Percentiles rank a stretch among this genome's conserved stretches.
phyloP scores from a whole-genome alignment of 1,140 invertebrate genomes.

The Stegodyphus dumicola region DNA sequence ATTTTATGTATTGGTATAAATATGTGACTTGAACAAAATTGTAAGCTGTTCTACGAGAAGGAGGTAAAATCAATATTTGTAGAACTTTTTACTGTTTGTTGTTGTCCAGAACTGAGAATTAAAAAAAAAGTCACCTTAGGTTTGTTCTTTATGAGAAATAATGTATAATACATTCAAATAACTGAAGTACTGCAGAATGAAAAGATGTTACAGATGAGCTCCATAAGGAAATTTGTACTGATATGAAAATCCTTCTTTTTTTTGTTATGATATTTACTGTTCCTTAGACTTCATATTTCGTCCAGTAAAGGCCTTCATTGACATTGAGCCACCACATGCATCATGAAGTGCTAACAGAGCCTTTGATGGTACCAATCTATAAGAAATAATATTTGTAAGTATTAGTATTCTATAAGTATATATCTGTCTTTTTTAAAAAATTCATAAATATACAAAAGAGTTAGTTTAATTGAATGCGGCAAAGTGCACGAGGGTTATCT shows the following conservation, averaged over 20 bases:
- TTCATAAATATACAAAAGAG: not conserved
- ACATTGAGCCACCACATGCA: slow-evolving; percentile 15
- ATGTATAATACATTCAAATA: too few species aligned
- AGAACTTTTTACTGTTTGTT: too few species aligned
- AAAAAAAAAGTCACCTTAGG: too few species aligned
- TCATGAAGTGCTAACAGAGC: slow-evolving; percentile 38
- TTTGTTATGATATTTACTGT: not conserved
- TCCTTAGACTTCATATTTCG: not conserved
- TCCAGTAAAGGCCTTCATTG: slow-evolving; percentile 32
- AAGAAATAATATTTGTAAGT: not conserved
- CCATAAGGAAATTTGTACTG: not conserved
- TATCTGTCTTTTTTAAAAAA: not conserved
- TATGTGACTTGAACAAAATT: too few species aligned
- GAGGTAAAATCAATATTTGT: too few species aligned
- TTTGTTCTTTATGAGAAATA: too few species aligned
- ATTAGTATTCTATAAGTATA: not conserved
- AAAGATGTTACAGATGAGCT: not conserved
- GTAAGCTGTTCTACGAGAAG: too few species aligned
- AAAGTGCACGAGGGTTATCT: too few species aligned
- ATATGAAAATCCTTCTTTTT: not conserved
- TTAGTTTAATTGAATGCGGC: too few species aligned
- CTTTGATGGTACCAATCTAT: slow-evolving; percentile 23
- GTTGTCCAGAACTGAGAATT: too few species aligned
- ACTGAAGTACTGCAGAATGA: too few species aligned
- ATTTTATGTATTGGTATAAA: too few species aligned